Percentiles rank a stretch among this genome's conserved stretches.
Conservation (phyloP, 1,140 invertebrate species). For the Orchestia grillus region DNA sequence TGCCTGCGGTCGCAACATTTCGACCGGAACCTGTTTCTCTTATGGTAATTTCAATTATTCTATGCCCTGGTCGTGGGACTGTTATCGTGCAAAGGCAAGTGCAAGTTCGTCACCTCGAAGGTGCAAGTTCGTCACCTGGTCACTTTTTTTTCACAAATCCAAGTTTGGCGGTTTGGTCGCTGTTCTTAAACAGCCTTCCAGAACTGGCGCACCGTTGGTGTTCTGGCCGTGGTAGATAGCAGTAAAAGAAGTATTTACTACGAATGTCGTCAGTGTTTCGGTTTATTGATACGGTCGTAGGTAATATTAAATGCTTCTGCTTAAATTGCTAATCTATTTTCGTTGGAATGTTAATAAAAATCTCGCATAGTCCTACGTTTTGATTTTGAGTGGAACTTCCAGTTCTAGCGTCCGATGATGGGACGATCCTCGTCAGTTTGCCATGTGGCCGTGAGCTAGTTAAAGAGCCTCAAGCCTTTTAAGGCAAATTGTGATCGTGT, state of each 20-base stretch:
- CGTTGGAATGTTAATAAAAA: too few species aligned
- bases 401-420: background rate
- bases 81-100: constrained; percentile 29
- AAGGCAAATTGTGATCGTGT: constrained; percentile 7
- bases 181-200: background rate
- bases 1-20: background rate
- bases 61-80: background rate
- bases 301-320: too few species aligned
- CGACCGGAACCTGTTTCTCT: background rate
- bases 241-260: background rate
- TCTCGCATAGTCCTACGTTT: background rate
- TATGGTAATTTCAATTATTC: constrained; percentile 11
- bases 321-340: too few species aligned
- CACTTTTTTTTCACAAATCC: background rate
- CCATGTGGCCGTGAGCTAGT: background rate
- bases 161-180: background rate
- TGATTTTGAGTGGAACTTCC: background rate
- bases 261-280: background rate
- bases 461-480: constrained; percentile 2
- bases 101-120: too few species aligned
- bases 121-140: background rate
- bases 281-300: too few species aligned
- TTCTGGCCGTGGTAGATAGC: background rate
- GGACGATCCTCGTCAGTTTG: background rate
- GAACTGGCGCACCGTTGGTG: background rate